These are phyloP conservation scores for Naso thynnoides DNA, from an alignment of 2,797 vertebrate species.

Conservation along the genomic window DNA sequence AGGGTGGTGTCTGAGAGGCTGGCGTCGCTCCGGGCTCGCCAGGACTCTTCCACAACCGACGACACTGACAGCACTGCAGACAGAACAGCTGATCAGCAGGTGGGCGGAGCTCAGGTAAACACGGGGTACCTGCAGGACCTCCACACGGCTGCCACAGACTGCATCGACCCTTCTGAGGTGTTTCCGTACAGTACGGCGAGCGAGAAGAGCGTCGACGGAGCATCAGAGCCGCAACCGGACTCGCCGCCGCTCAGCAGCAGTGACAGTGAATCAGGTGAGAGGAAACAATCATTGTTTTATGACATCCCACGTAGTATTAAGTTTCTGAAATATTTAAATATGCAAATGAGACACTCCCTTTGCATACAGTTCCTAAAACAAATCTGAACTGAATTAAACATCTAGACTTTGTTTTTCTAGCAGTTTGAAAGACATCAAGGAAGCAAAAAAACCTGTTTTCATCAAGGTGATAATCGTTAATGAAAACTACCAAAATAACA, in stretches of 20 bases:
- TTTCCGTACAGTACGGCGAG: constrained; percentile 86
- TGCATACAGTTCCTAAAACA: too few relatives aligned
- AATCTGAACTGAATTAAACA: too few relatives aligned
- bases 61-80: rapidly evolving
- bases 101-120: constrained; percentile 1
- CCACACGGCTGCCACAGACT: constrained; percentile 80
- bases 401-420: too few relatives aligned
- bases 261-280: constrained; percentile 63
- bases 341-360: too few relatives aligned
- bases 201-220: constrained; percentile 47
- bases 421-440: too few relatives aligned
- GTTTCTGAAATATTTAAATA: too few relatives aligned
- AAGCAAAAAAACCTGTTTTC: too few relatives aligned
- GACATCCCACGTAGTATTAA: too few relatives aligned
- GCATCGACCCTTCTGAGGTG: constrained; percentile 91
- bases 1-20: constrained; percentile 90
- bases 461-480: too few relatives aligned
- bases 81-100: background rate
- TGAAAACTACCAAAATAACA: too few relatives aligned
- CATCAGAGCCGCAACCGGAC: constrained; percentile 47
- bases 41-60: constrained; percentile 19
- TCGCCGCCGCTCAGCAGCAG: constrained; percentile 53
- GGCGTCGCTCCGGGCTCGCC: constrained; percentile 86
- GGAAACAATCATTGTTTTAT: too few relatives aligned
- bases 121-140: constrained; percentile 78